Percentiles rank a stretch among this genome's conserved stretches.
These are phyloP conservation scores for Antechinus stuartii DNA, from an alignment of 2,113 vertebrate species.

Conservation along the genomic window DNA sequence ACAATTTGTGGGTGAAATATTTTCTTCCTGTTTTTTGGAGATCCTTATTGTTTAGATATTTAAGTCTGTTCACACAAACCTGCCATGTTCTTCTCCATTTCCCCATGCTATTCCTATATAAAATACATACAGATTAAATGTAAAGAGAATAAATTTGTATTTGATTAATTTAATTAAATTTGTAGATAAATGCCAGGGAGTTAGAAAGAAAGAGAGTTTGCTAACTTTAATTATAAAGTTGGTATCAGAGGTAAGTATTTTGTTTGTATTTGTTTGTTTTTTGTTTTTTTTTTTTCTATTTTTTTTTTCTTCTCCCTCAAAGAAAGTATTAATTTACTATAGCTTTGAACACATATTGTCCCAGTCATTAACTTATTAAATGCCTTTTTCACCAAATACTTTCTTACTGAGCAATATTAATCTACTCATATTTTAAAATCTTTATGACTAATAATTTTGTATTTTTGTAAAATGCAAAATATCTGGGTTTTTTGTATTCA, in stretches of 20 bases:
- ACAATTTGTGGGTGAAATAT: neutral
- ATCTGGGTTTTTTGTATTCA: slow-evolving; percentile 78
- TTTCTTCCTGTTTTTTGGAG: neutral
- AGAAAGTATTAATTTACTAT: slow-evolving; percentile 72
- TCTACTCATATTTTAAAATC: slow-evolving; percentile 81
- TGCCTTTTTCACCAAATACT: slow-evolving; percentile 81
- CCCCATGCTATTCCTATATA: neutral
- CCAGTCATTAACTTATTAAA: slow-evolving; percentile 74
- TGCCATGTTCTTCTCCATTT: neutral
- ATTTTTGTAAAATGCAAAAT: slow-evolving; percentile 73
- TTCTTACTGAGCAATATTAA: slow-evolving; percentile 82
- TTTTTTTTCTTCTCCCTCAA: neutral
- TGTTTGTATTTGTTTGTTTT: slow-evolving; percentile 48
- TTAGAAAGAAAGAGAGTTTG: no score
- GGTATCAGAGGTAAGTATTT: slow-evolving; percentile 67
- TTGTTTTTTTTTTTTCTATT: slow-evolving; percentile 18
- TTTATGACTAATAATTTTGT: slow-evolving; percentile 72
- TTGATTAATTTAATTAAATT: no score
- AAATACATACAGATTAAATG: neutral
- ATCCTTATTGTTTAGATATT: neutral
- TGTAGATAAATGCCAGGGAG: neutral
- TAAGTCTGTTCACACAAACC: neutral
- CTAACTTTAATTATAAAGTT: slow-evolving; percentile 43
- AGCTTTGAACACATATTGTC: slow-evolving; percentile 76
- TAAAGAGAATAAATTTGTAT: neutral